Evolutionary conservation across 1,140 invertebrate genomes (phyloP).

Genomic region (Anoplolepis gracilipes): DNA sequence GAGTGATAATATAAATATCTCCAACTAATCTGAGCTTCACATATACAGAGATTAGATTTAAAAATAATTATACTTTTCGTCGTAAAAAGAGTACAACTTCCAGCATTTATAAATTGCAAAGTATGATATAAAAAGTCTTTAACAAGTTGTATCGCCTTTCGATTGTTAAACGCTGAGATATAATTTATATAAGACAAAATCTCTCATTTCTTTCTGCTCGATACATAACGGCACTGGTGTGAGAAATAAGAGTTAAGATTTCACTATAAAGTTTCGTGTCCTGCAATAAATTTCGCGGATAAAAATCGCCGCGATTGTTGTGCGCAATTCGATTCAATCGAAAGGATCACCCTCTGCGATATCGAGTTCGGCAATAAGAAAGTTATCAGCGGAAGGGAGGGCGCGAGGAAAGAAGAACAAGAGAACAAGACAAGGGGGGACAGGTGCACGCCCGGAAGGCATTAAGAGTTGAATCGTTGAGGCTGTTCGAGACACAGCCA

Average conservation of each 20-base stretch:
- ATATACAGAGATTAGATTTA: background rate
- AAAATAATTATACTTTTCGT: background rate
- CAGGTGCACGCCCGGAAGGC: slow-evolving; percentile 75
- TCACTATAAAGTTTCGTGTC: background rate
- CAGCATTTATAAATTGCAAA: background rate
- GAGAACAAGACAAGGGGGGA: slow-evolving; percentile 38
- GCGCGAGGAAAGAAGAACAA: slow-evolving; percentile 25
- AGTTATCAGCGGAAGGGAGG: slow-evolving; percentile 70
- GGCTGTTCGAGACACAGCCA: slow-evolving; percentile 60
- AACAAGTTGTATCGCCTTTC: background rate
- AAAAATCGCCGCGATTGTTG: slow-evolving; percentile 20
- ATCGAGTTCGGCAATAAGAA: slow-evolving; percentile 85
- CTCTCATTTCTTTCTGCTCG: background rate
- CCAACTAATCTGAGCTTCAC: background rate
- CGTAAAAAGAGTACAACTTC: background rate
- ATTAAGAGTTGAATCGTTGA: slow-evolving; percentile 84
- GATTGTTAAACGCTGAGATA: background rate
- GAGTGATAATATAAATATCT: slow-evolving; percentile 84
- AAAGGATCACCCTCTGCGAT: slow-evolving; percentile 74
- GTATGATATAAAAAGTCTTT: background rate
- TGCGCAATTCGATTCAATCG: slow-evolving; percentile 76
- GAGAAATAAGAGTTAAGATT: background rate
- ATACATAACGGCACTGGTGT: background rate
- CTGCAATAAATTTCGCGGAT: background rate
- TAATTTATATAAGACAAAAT: background rate